Evolutionary conservation across 30 jellyfish, hydroid and myxozoan species (phyloP), one percentile per base, ranked within the genome.

Genomic region (Chrysaora quinquecirrha): DNA sequence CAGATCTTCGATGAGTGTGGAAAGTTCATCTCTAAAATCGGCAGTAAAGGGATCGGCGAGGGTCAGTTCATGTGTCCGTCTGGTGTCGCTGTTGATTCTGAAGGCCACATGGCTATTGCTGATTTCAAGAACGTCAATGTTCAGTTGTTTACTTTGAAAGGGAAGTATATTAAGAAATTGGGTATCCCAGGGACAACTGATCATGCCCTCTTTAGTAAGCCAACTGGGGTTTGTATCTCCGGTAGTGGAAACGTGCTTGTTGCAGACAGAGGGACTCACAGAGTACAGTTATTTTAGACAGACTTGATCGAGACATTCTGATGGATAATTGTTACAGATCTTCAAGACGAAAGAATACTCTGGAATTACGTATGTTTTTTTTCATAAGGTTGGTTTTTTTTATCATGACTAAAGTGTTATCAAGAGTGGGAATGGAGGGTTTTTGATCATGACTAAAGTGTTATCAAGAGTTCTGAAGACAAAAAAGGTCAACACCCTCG

Each of bases 1-100:
- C 98, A 92, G 54, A 73, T 72, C 16, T 92, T 79, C 74, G 96
- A 86, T 69, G 83, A 82, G 30, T 24, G 18, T 62, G 98, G 98
- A 0, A 68, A 86, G 25, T 86, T 43, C 80, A 28, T 92, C 14
- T 38, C 86, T 77, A 92, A 85, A 56, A 60, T 92, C 61, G 98
- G 98, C 49, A 78, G 92, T 76, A 92, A 92, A 64, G 98, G 98
- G 35, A 74, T 87, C 25, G 84, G 79, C 9, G 97, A 86, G 11
- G 98, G 96, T 58, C 98, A 92, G 82, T 92, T 92, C 80, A 58
- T 85, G 88, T 92, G 98, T 56, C 98, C 98, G 29, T 86, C 98
- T 21, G 98, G 98, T 75, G 64, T 92, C 63, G 95, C 97, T 2
- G 87, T 82, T 2, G 98, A 92, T 70, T 72, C 93, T 14, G 98